A percentile compares a stretch with the other conserved stretches of the same genome.
Conservation (phyloP, 2,888 invertebrate species). For the Heliconius charithonia region DNA sequence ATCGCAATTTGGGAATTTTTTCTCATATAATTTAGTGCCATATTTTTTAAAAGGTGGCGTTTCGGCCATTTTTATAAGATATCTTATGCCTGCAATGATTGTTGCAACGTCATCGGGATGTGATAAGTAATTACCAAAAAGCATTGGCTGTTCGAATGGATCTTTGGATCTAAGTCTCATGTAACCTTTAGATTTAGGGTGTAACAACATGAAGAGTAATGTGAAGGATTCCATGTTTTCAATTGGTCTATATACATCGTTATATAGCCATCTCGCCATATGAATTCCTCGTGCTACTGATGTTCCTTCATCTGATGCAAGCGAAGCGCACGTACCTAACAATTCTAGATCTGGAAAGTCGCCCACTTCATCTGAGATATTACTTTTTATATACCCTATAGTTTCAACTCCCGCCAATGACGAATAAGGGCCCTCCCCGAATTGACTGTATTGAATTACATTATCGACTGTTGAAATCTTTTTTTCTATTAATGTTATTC, state of each 20-base stretch:
- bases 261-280: slow-evolving; percentile 71
- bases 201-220: slow-evolving; percentile 83
- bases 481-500: slow-evolving; percentile 61
- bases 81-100: slow-evolving; percentile 83
- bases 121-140: slow-evolving; percentile 89
- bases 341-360: slow-evolving; percentile 87
- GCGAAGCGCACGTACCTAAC: slow-evolving; percentile 82
- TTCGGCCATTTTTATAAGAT: slow-evolving; percentile 81
- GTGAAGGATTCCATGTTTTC: slow-evolving; percentile 75
- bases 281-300: slow-evolving; percentile 70
- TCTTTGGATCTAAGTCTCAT: slow-evolving; percentile 85
- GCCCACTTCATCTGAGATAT: slow-evolving; percentile 77
- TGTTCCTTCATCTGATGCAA: slow-evolving; percentile 82
- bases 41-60: slow-evolving; percentile 84
- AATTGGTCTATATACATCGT: slow-evolving; percentile 69
- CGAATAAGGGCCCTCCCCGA: slow-evolving; percentile 81
- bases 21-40: slow-evolving; percentile 82
- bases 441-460: slow-evolving; percentile 65
- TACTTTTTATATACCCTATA: slow-evolving; percentile 84
- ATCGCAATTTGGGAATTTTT: slow-evolving; percentile 82
- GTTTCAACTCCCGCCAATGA: slow-evolving; percentile 84
- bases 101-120: slow-evolving; percentile 84
- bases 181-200: slow-evolving; percentile 86
- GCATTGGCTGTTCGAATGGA: slow-evolving; percentile 86
- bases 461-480: slow-evolving; percentile 63